These are phyloP conservation scores for Petrocephalus zakoni DNA, from an alignment of 2,113 vertebrate genomes.

Conservation along the genomic window DNA sequence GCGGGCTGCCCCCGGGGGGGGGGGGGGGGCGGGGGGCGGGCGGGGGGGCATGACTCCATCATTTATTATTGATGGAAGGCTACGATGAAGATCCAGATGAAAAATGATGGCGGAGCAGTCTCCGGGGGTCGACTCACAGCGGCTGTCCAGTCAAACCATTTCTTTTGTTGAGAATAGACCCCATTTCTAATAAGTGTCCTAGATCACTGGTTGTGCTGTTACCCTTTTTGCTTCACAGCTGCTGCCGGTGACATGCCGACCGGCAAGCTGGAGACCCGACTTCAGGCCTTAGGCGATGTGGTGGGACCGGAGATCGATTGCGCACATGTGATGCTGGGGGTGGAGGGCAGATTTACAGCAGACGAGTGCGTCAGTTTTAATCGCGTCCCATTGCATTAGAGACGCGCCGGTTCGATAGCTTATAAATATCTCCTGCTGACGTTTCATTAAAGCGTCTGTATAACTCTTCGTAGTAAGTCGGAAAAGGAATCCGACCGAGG, in stretches of 20 bases:
- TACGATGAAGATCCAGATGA: not conserved
- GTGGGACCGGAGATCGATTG: constrained; percentile 26
- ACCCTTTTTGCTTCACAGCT: not conserved
- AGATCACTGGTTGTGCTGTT: not conserved
- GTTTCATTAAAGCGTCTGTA: constrained; percentile 41
- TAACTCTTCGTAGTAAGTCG: constrained; percentile 23
- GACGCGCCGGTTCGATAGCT: constrained; percentile 33
- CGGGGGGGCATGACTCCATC: not conserved
- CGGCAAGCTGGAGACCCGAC: constrained; percentile 28
- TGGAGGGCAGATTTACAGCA: constrained; percentile 29
- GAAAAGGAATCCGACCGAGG: constrained; percentile 21
- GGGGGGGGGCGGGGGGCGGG: too few species aligned
- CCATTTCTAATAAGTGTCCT: not conserved
- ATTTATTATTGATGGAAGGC: not conserved
- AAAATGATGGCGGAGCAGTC: not conserved
- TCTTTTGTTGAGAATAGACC: not conserved
- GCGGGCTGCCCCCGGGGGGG: too few species aligned
- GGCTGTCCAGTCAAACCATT: not conserved
- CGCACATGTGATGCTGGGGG: not conserved
- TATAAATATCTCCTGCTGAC: constrained; percentile 44
- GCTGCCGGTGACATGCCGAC: not conserved
- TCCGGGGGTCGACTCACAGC: not conserved
- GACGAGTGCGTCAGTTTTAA: constrained; percentile 36
- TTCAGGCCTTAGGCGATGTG: constrained; percentile 41
- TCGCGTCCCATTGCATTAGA: constrained; percentile 37